These are phyloP conservation scores for Diglossa brunneiventris DNA, from an alignment of 2,113 vertebrate genomes.

Conservation along the genomic window DNA sequence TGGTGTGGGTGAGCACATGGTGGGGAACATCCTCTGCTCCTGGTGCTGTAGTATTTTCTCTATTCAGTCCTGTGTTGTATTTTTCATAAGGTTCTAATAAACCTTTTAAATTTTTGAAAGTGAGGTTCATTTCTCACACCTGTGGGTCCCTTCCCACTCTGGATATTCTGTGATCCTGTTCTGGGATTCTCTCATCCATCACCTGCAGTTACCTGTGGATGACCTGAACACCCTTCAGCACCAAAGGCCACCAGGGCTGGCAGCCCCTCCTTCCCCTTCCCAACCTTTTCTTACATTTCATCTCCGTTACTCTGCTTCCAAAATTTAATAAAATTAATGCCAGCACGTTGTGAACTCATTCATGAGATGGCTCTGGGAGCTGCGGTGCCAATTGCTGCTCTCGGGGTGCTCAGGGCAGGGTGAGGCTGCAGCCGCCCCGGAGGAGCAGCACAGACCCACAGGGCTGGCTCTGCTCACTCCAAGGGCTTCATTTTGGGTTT, in stretches of 20 bases:
- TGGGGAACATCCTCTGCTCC: not conserved
- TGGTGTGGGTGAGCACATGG: not conserved
- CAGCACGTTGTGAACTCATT: not conserved
- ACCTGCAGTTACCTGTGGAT: fast-evolving
- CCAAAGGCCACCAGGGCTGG: not conserved
- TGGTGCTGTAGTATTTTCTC: not conserved
- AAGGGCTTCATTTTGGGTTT: not conserved
- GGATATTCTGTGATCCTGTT: not conserved
- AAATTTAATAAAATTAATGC: not conserved
- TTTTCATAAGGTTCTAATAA: not conserved
- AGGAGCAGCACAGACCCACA: not conserved
- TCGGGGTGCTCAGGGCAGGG: not conserved
- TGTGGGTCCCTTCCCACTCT: not conserved
- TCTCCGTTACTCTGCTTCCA: not conserved
- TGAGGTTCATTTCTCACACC: not conserved
- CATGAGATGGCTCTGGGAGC: not conserved
- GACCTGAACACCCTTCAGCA: not conserved
- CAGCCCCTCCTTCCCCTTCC: not conserved
- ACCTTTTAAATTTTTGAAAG: not conserved
- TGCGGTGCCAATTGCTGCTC: not conserved
- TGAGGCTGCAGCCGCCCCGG: not conserved
- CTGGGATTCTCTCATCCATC: not conserved
- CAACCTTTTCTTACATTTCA: slow-evolving; percentile 10
- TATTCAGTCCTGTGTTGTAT: not conserved
- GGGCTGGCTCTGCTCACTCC: not conserved